phyloP scores from a whole-genome alignment of 2,113 vertebrate genomes.

The Atractosteus spatula region DNA sequence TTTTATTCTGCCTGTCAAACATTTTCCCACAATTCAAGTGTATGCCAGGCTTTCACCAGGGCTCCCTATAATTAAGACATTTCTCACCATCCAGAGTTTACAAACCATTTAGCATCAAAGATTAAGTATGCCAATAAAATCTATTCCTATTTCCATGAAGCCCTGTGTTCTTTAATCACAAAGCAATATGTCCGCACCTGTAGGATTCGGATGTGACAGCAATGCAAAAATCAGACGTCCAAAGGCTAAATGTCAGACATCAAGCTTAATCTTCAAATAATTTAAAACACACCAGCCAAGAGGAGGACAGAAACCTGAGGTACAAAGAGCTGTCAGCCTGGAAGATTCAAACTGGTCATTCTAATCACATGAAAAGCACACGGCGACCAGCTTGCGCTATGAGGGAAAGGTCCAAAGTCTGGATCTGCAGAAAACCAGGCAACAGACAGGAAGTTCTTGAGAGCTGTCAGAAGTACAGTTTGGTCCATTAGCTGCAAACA shows the following conservation, averaged over 20 bases:
- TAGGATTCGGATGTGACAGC: constrained; percentile 9
- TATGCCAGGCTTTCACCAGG: not conserved
- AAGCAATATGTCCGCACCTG: constrained; percentile 14
- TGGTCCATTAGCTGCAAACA: too few species aligned
- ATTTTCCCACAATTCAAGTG: constrained; percentile 8
- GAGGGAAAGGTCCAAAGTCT: too few species aligned
- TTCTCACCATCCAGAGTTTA: not conserved
- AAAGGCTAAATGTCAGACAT: constrained; percentile 2
- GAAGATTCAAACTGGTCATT: too few species aligned
- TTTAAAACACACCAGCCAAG: not conserved
- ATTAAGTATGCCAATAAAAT: constrained; percentile 2
- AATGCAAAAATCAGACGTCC: not conserved
- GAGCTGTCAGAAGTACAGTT: too few species aligned
- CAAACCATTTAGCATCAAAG: not conserved
- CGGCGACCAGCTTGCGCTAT: too few species aligned
- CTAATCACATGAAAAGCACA: too few species aligned
- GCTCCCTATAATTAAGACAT: constrained; percentile 3
- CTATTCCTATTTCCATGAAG: constrained; percentile 7
- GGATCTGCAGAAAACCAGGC: too few species aligned
- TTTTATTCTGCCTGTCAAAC: not conserved
- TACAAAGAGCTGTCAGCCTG: too few species aligned
- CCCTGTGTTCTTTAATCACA: constrained; percentile 13
- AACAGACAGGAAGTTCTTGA: too few species aligned
- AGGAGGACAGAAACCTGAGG: not conserved
- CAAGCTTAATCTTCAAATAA: not conserved